These are phyloP conservation scores for Anableps anableps DNA, from an alignment of 2,797 vertebrate genomes.

Conservation along the genomic window DNA sequence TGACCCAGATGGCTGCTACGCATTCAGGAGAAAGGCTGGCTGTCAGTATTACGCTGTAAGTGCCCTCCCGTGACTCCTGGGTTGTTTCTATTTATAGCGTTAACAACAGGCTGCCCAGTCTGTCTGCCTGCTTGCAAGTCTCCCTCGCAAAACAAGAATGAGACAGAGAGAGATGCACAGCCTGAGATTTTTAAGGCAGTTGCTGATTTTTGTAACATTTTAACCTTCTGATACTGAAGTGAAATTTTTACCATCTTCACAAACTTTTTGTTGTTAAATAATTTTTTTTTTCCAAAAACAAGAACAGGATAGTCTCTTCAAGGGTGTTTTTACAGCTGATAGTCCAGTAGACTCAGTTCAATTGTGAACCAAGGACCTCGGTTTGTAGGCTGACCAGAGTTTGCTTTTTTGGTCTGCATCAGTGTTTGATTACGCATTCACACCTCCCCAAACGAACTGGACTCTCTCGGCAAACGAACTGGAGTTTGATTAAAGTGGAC, in stretches of 20 bases:
- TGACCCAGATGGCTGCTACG: slow-evolving; percentile 95
- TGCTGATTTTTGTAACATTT: background rate
- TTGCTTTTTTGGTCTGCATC: no score
- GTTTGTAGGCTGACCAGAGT: no score
- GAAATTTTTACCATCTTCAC: background rate
- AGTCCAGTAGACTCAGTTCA: no score
- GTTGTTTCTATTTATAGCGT: slow-evolving; percentile 65
- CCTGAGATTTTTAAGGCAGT: background rate
- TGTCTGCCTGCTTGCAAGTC: slow-evolving; percentile 36
- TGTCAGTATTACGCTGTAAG: slow-evolving; percentile 98
- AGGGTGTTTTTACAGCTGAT: no score
- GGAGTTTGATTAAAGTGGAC: no score
- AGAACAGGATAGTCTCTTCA: no score
- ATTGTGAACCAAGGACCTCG: no score
- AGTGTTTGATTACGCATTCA: no score
- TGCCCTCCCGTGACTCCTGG: slow-evolving; percentile 64
- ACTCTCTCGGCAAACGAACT: no score
- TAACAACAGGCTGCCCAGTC: slow-evolving; percentile 44
- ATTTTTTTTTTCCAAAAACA: background rate
- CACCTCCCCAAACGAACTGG: no score
- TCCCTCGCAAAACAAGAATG: slow-evolving; percentile 31
- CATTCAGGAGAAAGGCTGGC: slow-evolving; percentile 97
- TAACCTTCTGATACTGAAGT: background rate
- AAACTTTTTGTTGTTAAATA: background rate
- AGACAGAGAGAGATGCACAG: background rate